Evolutionary conservation across 2,113 vertebrate genomes (phyloP).

Genomic region (Agapornis roseicollis): DNA sequence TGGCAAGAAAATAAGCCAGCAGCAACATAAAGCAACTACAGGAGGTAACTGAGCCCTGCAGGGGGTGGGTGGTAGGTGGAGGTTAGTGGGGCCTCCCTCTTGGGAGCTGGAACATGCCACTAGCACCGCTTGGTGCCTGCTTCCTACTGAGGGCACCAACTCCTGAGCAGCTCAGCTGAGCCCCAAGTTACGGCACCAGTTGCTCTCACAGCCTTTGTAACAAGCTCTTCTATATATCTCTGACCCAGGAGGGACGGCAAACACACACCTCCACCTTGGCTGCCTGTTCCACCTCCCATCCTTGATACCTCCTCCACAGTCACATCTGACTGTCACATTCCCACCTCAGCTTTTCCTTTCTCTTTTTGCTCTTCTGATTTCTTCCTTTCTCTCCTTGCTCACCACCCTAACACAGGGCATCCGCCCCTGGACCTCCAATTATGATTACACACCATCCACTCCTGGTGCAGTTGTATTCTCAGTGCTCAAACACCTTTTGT

Average conservation of each 20-base stretch:
- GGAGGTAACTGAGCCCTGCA: constrained; percentile 5
- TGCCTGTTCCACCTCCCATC: neutral
- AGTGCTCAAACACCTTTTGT: neutral
- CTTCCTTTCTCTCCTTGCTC: neutral
- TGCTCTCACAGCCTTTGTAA: neutral
- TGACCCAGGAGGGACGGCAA: constrained; percentile 1
- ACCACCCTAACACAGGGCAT: neutral
- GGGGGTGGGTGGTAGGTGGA: neutral
- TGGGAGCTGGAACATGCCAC: neutral
- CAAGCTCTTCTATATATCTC: neutral
- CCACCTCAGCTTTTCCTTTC: neutral
- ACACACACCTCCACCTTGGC: neutral
- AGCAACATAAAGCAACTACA: constrained; percentile 20
- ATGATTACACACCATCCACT: neutral
- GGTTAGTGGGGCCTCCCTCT: neutral
- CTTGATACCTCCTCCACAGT: constrained; percentile 16
- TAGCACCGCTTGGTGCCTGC: neutral
- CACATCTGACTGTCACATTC: constrained; percentile 32
- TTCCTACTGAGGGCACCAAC: neutral
- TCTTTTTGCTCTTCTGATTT: neutral
- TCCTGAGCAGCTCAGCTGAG: neutral
- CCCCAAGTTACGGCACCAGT: neutral
- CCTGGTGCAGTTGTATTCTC: accelerated
- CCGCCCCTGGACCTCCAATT: neutral
- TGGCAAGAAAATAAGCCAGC: neutral